phyloP scores from a whole-genome alignment of 2,888 invertebrate genomes.

The Leptinotarsa peninsularis region DNA sequence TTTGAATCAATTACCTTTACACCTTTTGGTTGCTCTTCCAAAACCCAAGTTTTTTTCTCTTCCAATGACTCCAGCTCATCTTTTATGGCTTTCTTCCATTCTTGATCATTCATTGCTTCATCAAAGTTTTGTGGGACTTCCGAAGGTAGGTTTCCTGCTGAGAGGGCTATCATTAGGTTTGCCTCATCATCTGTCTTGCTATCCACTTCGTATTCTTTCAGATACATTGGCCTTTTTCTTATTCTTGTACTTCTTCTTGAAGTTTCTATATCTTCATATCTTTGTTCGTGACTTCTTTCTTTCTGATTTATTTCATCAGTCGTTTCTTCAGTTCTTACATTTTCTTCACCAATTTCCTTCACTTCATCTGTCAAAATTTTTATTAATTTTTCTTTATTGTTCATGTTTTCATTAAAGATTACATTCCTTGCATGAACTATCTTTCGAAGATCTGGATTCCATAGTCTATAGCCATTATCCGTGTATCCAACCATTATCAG shows the following conservation, averaged over 20 bases:
- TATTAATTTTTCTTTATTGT: conserved; percentile 2
- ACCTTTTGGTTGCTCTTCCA: too few relatives aligned
- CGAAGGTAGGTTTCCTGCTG: too few relatives aligned
- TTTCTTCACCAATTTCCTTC: too few relatives aligned
- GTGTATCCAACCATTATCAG: conserved; percentile 38
- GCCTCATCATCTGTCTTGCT: not conserved
- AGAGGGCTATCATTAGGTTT: conserved; percentile 12
- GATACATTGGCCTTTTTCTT: conserved; percentile 31
- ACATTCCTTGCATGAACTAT: conserved; percentile 37
- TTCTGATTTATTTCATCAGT: conserved; percentile 10
- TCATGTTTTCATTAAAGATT: conserved; percentile 35
- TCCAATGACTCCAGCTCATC: not conserved
- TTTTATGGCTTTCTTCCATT: not conserved
- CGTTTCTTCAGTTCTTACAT: conserved; percentile 6
- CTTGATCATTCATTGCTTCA: too few relatives aligned
- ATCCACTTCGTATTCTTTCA: conserved; percentile 31
- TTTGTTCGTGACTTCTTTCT: not conserved
- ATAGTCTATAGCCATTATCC: conserved; percentile 42
- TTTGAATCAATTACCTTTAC: too few relatives aligned
- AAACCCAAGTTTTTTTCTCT: too few relatives aligned
- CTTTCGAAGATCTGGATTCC: conserved; percentile 31
- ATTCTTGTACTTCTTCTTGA: conserved; percentile 25
- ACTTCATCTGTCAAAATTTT: too few relatives aligned
- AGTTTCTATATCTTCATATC: too few relatives aligned
- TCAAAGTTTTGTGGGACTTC: too few relatives aligned